A percentile compares a stretch with the other conserved stretches of the same genome.
Conservation (phyloP, 2,113 vertebrate species). For the Desmodus rotundus region DNA sequence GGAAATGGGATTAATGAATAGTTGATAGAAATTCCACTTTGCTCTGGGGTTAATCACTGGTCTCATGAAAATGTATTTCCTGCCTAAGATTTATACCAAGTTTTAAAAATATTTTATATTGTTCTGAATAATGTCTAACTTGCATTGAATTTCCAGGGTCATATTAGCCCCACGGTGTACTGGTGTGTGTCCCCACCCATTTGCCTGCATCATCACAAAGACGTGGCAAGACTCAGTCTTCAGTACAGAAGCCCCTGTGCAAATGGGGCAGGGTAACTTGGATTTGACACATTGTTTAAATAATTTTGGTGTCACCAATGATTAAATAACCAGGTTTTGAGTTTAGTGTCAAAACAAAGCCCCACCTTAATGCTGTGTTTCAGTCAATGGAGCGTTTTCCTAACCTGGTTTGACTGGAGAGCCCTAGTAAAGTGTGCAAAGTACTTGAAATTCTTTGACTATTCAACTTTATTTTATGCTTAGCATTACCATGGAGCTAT, state of each 20-base stretch:
- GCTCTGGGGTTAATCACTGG: slow-evolving; percentile 67
- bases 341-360: neutral
- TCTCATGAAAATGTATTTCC: slow-evolving; percentile 70
- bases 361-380: neutral
- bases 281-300: neutral
- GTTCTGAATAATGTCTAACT: slow-evolving; percentile 54
- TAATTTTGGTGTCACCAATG: neutral
- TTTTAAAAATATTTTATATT: slow-evolving; percentile 57
- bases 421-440: fast-evolving
- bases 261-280: neutral
- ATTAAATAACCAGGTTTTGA: neutral
- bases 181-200: neutral
- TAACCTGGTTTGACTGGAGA: neutral
- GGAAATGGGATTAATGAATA: slow-evolving; percentile 71
- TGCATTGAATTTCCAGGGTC: slow-evolving; percentile 35
- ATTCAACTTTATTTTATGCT: neutral
- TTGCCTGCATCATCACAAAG: neutral
- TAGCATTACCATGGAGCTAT: neutral
- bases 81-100: slow-evolving; percentile 53
- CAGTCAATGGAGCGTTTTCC: neutral
- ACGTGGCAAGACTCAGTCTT: neutral
- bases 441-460: neutral
- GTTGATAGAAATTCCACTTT: slow-evolving; percentile 65
- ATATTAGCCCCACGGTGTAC: neutral
- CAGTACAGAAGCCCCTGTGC: neutral